Conservation (phyloP, 2,113 vertebrate genomes). For the Alexandromys fortis region DNA sequence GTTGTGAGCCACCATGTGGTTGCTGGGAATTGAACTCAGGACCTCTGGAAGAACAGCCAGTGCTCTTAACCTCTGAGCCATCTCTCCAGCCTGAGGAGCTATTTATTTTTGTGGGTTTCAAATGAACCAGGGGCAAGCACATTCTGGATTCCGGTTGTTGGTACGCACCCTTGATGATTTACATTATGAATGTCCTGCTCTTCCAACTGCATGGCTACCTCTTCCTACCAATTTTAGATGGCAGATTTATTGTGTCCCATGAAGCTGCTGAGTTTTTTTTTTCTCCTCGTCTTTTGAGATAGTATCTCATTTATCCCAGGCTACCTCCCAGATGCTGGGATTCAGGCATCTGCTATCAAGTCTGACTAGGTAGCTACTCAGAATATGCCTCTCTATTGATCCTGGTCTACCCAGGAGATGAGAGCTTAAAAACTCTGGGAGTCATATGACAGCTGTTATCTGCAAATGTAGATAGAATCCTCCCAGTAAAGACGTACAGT, state of each 20-base stretch:
- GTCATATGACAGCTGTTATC: not conserved
- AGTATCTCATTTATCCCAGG: not conserved
- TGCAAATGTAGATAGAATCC: conserved; percentile 24
- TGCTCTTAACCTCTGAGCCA: no score
- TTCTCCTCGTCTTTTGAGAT: not conserved
- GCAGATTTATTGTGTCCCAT: not conserved
- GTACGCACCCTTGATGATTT: not conserved
- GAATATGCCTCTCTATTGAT: not conserved
- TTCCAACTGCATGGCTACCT: not conserved
- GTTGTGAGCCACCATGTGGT: no score
- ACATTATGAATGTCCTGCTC: not conserved
- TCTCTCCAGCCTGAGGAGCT: no score
- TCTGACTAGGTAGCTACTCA: not conserved
- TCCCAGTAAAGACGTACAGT: not conserved
- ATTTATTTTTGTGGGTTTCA: not conserved
- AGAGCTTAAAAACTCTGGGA: not conserved
- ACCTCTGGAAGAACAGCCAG: no score
- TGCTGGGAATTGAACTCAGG: no score
- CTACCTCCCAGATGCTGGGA: not conserved
- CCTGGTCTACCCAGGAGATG: not conserved
- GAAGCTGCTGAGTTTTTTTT: not conserved
- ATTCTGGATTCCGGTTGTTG: not conserved
- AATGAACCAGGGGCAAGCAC: not conserved
- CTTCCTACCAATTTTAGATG: conserved; percentile 32
- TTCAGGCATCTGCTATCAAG: not conserved